Evolutionary conservation across 2,888 invertebrate genomes (phyloP), one percentile per base, ranked within the genome.

Genomic region (Pyrgus malvae): DNA sequence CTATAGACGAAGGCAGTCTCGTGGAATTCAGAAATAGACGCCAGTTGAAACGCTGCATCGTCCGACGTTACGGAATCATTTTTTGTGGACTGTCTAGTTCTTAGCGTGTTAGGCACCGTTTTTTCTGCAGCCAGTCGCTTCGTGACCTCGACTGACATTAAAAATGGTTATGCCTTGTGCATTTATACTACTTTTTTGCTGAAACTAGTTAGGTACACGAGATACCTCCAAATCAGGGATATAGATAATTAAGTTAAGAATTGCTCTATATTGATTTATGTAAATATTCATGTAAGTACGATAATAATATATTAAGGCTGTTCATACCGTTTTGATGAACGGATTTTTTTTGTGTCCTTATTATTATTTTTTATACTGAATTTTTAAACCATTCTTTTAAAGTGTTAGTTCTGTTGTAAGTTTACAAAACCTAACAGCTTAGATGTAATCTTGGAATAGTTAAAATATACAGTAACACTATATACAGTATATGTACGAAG

Each of bases 71-170:
- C 74, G 72, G 72, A 78, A 81, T 76, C 68, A 77, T 82, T 87
- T 84, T 86, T 86, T 86, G 81, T 69, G 66, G 44, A 55, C 60
- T 65, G 83, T 85, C 84, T 85, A 83, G 78, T 79, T 80, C 79
- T 80, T 78, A 77, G 74, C 78, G 73, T 78, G 77, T 78, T 80
- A 76, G 77, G 75, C 72, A 72, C 69, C 70, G 72, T 79, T 83
- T 83, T 84, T 83, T 82, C 68, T 71, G 67, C 69, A 55, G 67
- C 72, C 71, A 78, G 78, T 71, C 78, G 78, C 77, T 69, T 76
- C 79, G 78, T 85, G 85, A 86, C 86, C 86, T 84, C 85, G 77
- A 63, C 80, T 85, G 82, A 80, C 82, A 78, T 83, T 80, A 78
- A 78, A 77, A 78, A 78, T 80, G 68, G 78, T 78, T 80, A 80